Evolutionary conservation across 2,888 invertebrate species (phyloP).

Genomic region (Agrenia bidenticulata): DNA sequence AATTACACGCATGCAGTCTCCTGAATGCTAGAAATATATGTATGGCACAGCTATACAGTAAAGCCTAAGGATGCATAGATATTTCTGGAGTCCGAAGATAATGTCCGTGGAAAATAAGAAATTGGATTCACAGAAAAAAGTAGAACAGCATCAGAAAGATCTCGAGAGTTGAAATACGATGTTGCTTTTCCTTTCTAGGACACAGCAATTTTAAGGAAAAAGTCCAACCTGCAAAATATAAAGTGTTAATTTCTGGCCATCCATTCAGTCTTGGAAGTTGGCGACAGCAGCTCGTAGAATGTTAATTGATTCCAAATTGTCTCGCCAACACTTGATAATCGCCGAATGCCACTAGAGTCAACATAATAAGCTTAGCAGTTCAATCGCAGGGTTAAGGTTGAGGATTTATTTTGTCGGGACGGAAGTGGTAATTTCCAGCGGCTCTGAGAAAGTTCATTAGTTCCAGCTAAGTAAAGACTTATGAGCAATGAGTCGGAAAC

Average conservation of each 20-base stretch:
- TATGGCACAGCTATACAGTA: background rate
- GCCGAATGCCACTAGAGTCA: conserved; percentile 6
- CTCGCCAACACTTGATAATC: conserved; percentile 26
- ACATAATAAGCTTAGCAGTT: background rate
- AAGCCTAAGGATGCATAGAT: background rate
- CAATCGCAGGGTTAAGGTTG: background rate
- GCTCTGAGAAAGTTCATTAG: conserved; percentile 20
- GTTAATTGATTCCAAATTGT: conserved; percentile 43
- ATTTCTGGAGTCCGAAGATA: background rate
- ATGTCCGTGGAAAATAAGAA: background rate
- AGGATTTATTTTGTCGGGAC: conserved; percentile 3
- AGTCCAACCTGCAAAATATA: conserved; percentile 1
- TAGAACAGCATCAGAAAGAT: too few species aligned
- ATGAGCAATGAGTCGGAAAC: conserved; percentile 23
- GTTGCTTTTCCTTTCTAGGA: too few species aligned
- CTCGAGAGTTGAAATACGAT: too few species aligned
- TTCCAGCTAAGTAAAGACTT: conserved; percentile 16
- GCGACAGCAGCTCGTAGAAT: conserved; percentile 25
- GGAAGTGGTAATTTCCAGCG: conserved; percentile 19
- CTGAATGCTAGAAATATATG: background rate
- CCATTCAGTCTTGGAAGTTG: conserved; percentile 12
- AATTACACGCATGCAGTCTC: background rate
- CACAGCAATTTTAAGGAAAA: too few species aligned
- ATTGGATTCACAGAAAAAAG: background rate
- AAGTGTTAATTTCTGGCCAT: conserved; percentile 3